phyloP scores from a whole-genome alignment of 2,797 vertebrate species.

The Sebastes iracundus region DNA sequence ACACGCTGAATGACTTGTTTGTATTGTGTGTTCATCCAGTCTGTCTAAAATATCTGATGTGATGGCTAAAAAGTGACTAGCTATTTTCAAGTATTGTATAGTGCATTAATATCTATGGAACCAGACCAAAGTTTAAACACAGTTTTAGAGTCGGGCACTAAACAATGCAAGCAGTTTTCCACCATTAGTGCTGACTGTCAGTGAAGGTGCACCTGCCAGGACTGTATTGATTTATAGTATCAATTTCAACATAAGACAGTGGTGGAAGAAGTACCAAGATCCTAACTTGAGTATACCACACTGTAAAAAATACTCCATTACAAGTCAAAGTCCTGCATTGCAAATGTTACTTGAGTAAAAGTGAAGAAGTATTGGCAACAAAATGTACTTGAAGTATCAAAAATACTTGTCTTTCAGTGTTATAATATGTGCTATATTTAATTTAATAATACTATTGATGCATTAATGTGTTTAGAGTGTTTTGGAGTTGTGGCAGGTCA shows the following conservation, averaged over 20 bases:
- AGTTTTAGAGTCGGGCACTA: not conserved
- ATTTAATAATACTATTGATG: too few species aligned
- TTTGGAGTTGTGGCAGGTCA: not conserved
- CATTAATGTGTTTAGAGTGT: too few species aligned
- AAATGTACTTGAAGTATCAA: not conserved
- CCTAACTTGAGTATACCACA: not conserved
- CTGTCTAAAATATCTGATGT: not conserved
- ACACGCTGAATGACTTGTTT: constrained; percentile 40
- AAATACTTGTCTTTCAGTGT: not conserved
- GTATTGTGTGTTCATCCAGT: constrained; percentile 6
- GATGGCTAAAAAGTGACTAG: not conserved
- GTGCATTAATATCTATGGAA: not conserved
- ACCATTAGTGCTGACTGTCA: not conserved
- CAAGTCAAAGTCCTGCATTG: not conserved
- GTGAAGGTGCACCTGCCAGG: not conserved
- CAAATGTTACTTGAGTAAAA: not conserved
- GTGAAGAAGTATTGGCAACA: not conserved
- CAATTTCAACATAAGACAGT: not conserved
- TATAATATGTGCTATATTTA: too few species aligned
- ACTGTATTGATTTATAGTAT: not conserved
- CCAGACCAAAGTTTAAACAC: not conserved
- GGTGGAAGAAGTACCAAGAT: not conserved
- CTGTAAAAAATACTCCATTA: not conserved
- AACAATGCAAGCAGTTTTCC: not conserved
- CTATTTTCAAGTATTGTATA: not conserved